Percentiles rank a stretch among this genome's conserved stretches.
Evolutionary conservation across 2,797 vertebrate genomes (phyloP).

Genomic region (Periophthalmus magnuspinnatus): DNA sequence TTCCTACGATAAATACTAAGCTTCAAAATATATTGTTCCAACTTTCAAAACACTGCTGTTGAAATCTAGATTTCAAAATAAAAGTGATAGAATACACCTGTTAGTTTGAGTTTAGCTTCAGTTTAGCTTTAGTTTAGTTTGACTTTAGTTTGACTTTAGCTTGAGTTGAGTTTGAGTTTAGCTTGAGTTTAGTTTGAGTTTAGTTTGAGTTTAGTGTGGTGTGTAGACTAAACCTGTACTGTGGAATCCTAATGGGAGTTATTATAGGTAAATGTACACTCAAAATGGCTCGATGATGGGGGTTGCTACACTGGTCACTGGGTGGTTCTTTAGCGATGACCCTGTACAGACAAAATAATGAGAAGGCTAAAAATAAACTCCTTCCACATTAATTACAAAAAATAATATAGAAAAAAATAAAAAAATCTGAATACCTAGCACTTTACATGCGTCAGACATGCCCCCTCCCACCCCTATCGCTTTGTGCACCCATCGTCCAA

Average conservation of each 20-base stretch:
- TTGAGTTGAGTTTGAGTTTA: too few relatives aligned
- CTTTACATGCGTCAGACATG: conserved; percentile 42
- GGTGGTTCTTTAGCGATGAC: conserved; percentile 51
- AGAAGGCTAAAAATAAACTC: conserved; percentile 53
- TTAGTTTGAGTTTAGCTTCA: too few relatives aligned
- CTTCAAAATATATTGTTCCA: too few relatives aligned
- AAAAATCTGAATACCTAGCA: conserved; percentile 33
- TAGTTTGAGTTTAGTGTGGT: too few relatives aligned
- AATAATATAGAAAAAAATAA: too few relatives aligned
- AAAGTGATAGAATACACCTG: conserved; percentile 36
- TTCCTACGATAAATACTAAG: too few relatives aligned
- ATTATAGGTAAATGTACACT: conserved; percentile 50
- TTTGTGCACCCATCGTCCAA: conserved; percentile 39
- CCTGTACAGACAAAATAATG: conserved; percentile 55
- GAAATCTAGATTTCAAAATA: too few relatives aligned
- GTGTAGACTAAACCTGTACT: conserved; percentile 42
- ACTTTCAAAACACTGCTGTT: too few relatives aligned
- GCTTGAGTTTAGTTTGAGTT: too few relatives aligned
- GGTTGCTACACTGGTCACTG: conserved; percentile 55
- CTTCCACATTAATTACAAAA: conserved; percentile 59
- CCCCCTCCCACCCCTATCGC: conserved; percentile 18
- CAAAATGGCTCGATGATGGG: conserved; percentile 56
- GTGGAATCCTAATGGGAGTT: conserved; percentile 46
- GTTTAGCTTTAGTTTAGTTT: too few relatives aligned
- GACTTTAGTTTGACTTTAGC: too few relatives aligned